Percentiles rank a stretch among this genome's conserved stretches.
Conservation (phyloP, 2,797 vertebrate genomes). For the Phoxinus dragarum region DNA sequence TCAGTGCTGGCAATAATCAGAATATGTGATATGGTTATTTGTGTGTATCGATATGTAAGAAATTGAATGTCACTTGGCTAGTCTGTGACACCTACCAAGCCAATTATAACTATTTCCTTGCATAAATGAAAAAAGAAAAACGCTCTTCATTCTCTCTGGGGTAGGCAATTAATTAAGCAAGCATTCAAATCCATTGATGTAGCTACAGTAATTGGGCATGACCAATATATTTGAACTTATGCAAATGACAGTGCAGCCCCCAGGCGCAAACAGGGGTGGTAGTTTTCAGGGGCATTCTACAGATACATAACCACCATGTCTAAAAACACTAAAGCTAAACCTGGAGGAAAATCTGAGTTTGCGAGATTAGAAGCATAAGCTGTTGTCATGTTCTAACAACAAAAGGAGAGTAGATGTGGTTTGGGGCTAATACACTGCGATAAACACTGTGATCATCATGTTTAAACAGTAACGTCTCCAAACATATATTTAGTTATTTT, state of each 20-base stretch:
- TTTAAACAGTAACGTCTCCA: background rate
- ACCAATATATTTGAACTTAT: slow-evolving; percentile 61
- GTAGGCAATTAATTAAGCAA: slow-evolving; percentile 54
- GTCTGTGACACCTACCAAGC: background rate
- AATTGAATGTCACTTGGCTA: background rate
- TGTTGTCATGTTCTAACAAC: slow-evolving; percentile 4
- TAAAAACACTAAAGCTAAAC: slow-evolving; percentile 11
- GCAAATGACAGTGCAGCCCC: slow-evolving; percentile 51
- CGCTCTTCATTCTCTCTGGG: slow-evolving; percentile 30
- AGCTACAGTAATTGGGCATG: slow-evolving; percentile 57
- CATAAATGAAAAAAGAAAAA: slow-evolving; percentile 22
- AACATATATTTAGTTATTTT: background rate
- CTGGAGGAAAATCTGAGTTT: slow-evolving; percentile 26
- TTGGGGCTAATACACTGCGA: background rate
- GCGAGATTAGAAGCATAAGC: slow-evolving; percentile 34
- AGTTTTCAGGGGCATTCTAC: slow-evolving; percentile 7
- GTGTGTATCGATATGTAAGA: slow-evolving; percentile 51
- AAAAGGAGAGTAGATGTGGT: background rate
- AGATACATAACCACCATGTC: slow-evolving; percentile 9
- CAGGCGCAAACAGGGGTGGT: slow-evolving; percentile 1
- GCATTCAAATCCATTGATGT: slow-evolving; percentile 57
- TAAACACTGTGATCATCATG: background rate
- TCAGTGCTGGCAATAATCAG: background rate
- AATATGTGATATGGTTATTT: slow-evolving; percentile 40
- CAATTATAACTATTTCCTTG: slow-evolving; percentile 8